Evolutionary conservation across 2,797 vertebrate species (phyloP).

Genomic region (Dicrostonyx torquatus): DNA sequence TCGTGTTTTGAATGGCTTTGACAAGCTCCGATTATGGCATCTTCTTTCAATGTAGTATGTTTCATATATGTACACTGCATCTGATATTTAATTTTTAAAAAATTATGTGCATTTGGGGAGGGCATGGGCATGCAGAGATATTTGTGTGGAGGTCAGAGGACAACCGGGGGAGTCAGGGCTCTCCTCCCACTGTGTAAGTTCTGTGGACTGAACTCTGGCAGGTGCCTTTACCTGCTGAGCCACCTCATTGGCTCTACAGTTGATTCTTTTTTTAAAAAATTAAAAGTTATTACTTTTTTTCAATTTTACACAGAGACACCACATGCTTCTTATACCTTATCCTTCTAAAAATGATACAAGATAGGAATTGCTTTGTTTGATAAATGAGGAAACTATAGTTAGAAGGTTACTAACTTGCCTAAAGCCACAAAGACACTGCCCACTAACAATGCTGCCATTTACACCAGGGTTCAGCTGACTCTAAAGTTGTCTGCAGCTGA

Average conservation of each 20-base stretch:
- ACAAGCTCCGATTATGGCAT: background rate
- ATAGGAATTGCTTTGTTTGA: conserved; percentile 49
- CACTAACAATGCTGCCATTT: background rate
- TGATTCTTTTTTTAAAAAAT: background rate
- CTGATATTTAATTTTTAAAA: background rate
- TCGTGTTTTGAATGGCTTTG: background rate
- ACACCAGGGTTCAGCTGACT: conserved; percentile 11
- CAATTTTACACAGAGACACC: background rate
- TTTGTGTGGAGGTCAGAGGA: background rate
- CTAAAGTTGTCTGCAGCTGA: background rate
- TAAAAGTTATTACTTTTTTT: conserved; percentile 43
- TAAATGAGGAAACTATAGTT: conserved; percentile 6
- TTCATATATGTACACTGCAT: background rate
- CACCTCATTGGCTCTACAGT: background rate
- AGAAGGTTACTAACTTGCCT: background rate
- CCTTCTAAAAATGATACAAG: background rate
- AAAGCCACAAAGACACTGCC: background rate
- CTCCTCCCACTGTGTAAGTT: background rate
- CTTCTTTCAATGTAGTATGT: background rate
- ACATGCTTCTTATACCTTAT: background rate
- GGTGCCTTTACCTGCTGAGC: background rate
- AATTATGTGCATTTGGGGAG: background rate
- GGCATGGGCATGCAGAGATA: background rate
- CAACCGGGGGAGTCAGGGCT: background rate
- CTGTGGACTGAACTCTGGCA: background rate